Evolutionary conservation across 2,797 vertebrate genomes (phyloP), one percentile per base, ranked within the genome.

Genomic region (Lacerta viridis): DNA sequence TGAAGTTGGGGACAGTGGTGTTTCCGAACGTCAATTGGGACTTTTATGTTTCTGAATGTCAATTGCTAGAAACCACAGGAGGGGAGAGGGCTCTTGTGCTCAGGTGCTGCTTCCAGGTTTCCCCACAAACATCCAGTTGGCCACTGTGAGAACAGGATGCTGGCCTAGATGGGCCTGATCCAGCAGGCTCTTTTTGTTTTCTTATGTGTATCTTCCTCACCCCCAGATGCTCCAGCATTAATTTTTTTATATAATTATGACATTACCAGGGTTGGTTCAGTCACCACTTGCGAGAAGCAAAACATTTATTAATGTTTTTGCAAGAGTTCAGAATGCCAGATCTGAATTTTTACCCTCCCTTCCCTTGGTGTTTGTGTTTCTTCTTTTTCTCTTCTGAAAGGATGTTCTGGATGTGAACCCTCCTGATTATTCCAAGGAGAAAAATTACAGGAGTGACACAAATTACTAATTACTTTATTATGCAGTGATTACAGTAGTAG

Each of bases 401-500:
- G 10, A 4, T 88, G 27, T 64, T 59, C 84, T 89, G 36, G 86
- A 50, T 86, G 50, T 80, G 76, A 96, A 92, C 92, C 88, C 85
- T 95, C 90, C 83, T 93, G 94, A 96, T 95, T 95, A 93, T 83
- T 92, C 72, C 78, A 88, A 91, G 92, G 36, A 83, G 92, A 95
- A 94, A 82, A 93, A 89, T 91, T 95, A 95, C 83, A 87, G 29
- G 95, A 97, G 85, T 95, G 96, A 96, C 96, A 97, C 94, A 96
- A 96, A 96, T 97, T 96, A 86, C 95, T 96, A 96, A 97, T 97
- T 97, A 96, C 93, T 96, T 96, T 96, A 96, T 97, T 96, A 96
- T 95, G 88, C 88, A 93, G 93, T 92, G 92, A 97, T 96, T 95
- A 95, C 88, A 55, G 13, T 92, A 94, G 93, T 29, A 17, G 59